Evolutionary conservation across 2,797 vertebrate genomes (phyloP), one percentile per base, ranked within the genome.

Genomic region (Carcharodon carcharias): DNA sequence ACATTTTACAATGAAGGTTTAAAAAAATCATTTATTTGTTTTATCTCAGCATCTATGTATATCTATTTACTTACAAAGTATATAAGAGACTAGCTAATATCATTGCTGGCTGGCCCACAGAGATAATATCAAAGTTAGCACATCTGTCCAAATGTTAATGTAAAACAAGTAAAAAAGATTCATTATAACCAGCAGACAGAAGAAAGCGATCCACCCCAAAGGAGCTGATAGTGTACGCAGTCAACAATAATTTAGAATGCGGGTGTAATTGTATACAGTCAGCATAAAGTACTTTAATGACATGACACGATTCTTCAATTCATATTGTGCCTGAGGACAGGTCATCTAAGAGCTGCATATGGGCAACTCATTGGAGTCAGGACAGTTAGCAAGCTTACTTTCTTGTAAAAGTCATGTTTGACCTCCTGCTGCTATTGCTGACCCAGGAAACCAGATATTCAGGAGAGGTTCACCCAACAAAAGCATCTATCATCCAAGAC

Each of bases 361-460:
- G 93, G 65, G 4, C 67, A 95, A 40, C 67, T 63, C 58, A 93
- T 93, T 65, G 61, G 61, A 63, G 91, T 93, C 28, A 65, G 58
- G 58, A 21, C 35, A 71, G 40, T 50, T 50, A 50, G 67, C 54
- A 71, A 95, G 65, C 45, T 54, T 69, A 71, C 40, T 50, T 95
- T 71, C 63, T 95, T 45, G 67, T 71, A 28, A 50, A 92, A 63
- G 58, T 63, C 56, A 92, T 92, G 56, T 92, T 92, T 92, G 89
- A 92, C 89, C 89, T 92, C 58, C 89, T 63, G 65, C 67, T 31
- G 45, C 65, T 31, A 14, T 71, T 26, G 65, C 26, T 95, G 65
- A 69, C 92, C 92, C 26, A 45, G 21, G 92, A 67, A 95, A 95
- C 21, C 40, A 45, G 93, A 95, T 95, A 95, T 71, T 95, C 93